A percentile compares a stretch with the other conserved stretches of the same genome.
Evolutionary conservation across 2,888 invertebrate genomes (phyloP).

Genomic region (Teleiodes luculella): DNA sequence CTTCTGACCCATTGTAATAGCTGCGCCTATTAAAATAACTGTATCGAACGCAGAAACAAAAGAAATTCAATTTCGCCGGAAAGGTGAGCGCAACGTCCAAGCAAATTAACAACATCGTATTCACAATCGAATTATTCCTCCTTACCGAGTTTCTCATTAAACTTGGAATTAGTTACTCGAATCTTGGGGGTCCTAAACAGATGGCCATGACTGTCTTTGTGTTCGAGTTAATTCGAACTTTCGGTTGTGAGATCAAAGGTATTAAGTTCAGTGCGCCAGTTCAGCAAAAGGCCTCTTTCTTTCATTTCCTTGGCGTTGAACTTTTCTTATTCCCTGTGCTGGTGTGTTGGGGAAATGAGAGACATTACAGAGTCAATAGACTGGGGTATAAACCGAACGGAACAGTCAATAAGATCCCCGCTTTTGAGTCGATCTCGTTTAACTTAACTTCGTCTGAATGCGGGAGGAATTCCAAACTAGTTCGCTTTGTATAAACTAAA

Average conservation of each 20-base stretch:
- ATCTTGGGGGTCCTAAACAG: constrained; percentile 53
- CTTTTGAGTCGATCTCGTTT: constrained; percentile 58
- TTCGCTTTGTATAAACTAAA: constrained; percentile 39
- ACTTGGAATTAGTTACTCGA: constrained; percentile 65
- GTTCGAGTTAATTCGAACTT: constrained; percentile 68
- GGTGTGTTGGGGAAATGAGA: constrained; percentile 70
- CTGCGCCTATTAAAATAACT: constrained; percentile 22
- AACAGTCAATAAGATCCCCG: constrained; percentile 64
- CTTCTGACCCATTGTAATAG: constrained; percentile 25
- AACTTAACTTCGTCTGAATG: constrained; percentile 55
- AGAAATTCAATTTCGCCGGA: constrained; percentile 34
- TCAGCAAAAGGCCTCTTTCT: constrained; percentile 60
- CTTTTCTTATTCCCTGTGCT: constrained; percentile 71
- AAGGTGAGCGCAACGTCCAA: constrained; percentile 38
- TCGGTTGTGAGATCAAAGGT: constrained; percentile 69
- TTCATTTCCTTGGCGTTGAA: constrained; percentile 59
- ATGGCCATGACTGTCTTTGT: constrained; percentile 64
- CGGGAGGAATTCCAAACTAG: constrained; percentile 49
- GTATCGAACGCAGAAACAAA: constrained; percentile 24
- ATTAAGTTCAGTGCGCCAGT: constrained; percentile 61
- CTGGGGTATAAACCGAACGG: constrained; percentile 56
- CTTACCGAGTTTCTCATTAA: constrained; percentile 64
- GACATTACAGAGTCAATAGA: constrained; percentile 74
- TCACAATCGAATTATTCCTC: constrained; percentile 64
- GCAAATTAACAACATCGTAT: constrained; percentile 44